phyloP scores from a whole-genome alignment of 2,888 invertebrate species.

The Tuta absoluta region DNA sequence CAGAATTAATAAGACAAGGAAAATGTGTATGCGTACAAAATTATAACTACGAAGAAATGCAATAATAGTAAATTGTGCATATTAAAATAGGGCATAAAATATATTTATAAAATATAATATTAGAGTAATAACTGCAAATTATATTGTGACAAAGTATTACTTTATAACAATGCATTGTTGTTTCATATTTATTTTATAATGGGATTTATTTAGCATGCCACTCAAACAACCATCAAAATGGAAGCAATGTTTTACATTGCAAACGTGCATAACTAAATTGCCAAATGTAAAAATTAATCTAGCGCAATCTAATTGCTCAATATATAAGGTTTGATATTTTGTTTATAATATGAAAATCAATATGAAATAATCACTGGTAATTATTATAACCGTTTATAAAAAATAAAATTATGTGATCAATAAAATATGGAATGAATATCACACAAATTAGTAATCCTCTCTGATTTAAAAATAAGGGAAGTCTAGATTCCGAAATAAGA shows the following conservation, averaged over 20 bases:
- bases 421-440: constrained; percentile 76
- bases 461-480: constrained; percentile 38
- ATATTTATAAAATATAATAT: constrained; percentile 78
- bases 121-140: constrained; percentile 73
- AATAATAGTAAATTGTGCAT: constrained; percentile 77
- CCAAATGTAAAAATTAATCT: constrained; percentile 61
- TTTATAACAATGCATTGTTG: constrained; percentile 59
- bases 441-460: constrained; percentile 74
- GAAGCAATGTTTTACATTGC: constrained; percentile 73
- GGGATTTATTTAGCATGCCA: constrained; percentile 38
- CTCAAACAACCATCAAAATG: constrained; percentile 37
- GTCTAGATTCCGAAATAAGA: constrained; percentile 28
- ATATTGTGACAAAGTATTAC: constrained; percentile 62
- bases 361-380: constrained; percentile 58
- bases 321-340: constrained; percentile 47
- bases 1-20: constrained; percentile 57
- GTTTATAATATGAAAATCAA: constrained; percentile 42
- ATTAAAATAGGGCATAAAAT: constrained; percentile 77
- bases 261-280: constrained; percentile 40
- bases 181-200: constrained; percentile 14
- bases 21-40: constrained; percentile 80
- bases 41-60: constrained; percentile 72
- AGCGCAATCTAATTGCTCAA: constrained; percentile 79
- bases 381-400: constrained; percentile 55
- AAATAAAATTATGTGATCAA: constrained; percentile 60